Evolutionary conservation across 1,140 invertebrate species (phyloP).

Genomic region (Akabosia matsudoensis): DNA sequence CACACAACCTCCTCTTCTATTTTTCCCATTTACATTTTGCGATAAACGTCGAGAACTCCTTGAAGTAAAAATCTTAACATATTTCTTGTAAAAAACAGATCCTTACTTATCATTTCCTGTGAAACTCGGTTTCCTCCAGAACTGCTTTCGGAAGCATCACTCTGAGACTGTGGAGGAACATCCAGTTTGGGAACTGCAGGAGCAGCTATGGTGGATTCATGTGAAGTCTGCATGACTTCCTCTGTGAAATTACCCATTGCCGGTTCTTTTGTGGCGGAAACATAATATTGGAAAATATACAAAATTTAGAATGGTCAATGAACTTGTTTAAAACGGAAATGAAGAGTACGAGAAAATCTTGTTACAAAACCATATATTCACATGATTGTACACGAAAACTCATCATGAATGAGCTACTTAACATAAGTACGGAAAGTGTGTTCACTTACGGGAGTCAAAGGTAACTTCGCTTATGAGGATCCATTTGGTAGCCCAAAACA

Average conservation of each 20-base stretch:
- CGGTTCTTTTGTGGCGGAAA: constrained; percentile 4
- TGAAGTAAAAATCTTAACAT: background rate
- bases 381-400: no score
- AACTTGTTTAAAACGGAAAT: constrained; percentile 7
- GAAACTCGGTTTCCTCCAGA: constrained; percentile 20
- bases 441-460: constrained; percentile 62
- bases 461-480: constrained; percentile 75
- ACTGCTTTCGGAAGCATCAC: constrained; percentile 23
- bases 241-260: constrained; percentile 28
- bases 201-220: background rate
- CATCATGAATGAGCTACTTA: no score
- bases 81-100: constrained; percentile 1
- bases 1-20: background rate
- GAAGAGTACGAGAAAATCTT: background rate
- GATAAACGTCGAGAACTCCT: background rate
- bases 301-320: constrained; percentile 15
- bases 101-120: constrained; percentile 23
- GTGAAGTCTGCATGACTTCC: background rate
- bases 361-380: no score
- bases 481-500: constrained; percentile 72
- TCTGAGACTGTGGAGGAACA: background rate
- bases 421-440: no score
- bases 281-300: background rate
- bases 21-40: background rate
- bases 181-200: background rate